Evolutionary conservation across 1,140 invertebrate species (phyloP).

Genomic region (Adelges cooleyi): DNA sequence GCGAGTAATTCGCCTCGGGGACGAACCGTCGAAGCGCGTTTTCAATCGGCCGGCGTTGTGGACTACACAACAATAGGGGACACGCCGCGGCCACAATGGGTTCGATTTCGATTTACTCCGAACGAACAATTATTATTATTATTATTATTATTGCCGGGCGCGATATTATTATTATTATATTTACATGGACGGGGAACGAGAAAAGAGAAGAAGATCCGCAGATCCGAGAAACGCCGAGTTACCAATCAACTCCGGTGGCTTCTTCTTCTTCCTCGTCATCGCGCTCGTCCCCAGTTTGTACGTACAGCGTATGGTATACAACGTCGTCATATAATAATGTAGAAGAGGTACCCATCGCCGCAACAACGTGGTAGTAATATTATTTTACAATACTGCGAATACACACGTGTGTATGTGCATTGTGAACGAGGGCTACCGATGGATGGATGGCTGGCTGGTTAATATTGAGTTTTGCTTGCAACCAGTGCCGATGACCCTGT

Average conservation of each 20-base stretch:
- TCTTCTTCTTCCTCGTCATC: background rate
- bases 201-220: background rate
- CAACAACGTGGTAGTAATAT: no score
- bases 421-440: no score
- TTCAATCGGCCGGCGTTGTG: background rate
- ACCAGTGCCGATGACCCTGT: no score
- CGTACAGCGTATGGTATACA: background rate
- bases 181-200: background rate
- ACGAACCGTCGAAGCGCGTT: constrained; percentile 2
- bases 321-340: no score
- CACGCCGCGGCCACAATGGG: constrained; percentile 1
- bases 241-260: constrained; percentile 6
- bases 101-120: constrained; percentile 23
- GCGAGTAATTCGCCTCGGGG: constrained; percentile 20
- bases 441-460: no score
- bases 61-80: constrained; percentile 6
- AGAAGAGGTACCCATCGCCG: no score
- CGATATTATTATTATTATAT: background rate
- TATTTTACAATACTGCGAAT: background rate
- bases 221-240: constrained; percentile 9
- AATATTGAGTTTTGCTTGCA: no score
- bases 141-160: constrained; percentile 1
- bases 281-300: background rate
- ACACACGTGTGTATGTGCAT: background rate
- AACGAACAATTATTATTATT: constrained; percentile 11